Conservation (phyloP, 2,797 vertebrate genomes). For the Fistularia commersonii region DNA sequence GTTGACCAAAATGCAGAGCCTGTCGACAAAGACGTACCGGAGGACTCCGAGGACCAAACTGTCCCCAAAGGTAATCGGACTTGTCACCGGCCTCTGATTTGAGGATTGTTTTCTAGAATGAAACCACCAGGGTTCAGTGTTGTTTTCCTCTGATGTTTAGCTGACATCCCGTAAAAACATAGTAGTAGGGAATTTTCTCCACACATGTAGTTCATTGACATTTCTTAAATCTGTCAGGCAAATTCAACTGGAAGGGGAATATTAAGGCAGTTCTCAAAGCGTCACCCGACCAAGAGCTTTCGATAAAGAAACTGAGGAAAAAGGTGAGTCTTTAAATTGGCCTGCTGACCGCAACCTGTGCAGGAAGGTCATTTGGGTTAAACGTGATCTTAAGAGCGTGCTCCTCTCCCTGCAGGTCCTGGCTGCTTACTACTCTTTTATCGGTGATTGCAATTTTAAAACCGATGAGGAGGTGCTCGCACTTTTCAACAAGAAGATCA, state of each 20-base stretch:
- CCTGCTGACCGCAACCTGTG: background rate
- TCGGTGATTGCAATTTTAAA: constrained; percentile 73
- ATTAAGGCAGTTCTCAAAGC: constrained; percentile 87
- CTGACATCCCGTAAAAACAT: background rate
- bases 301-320: constrained; percentile 90
- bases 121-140: constrained; percentile 59
- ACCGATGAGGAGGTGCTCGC: constrained; percentile 82
- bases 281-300: constrained; percentile 84
- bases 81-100: background rate
- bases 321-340: constrained; percentile 76
- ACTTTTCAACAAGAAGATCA: constrained; percentile 90
- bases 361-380: background rate
- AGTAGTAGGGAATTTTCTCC: background rate
- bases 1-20: constrained; percentile 55
- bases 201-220: constrained; percentile 1
- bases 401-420: constrained; percentile 77
- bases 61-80: constrained; percentile 64
- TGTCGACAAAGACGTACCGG: constrained; percentile 50
- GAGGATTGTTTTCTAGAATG: background rate
- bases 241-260: constrained; percentile 97
- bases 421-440: constrained; percentile 83
- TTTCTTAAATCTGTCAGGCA: constrained; percentile 68
- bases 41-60: constrained; percentile 50
- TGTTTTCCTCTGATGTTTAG: constrained; percentile 5
- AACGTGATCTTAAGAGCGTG: background rate